Conservation (phyloP, 2,113 vertebrate genomes). For the Alaudala cheleensis region DNA sequence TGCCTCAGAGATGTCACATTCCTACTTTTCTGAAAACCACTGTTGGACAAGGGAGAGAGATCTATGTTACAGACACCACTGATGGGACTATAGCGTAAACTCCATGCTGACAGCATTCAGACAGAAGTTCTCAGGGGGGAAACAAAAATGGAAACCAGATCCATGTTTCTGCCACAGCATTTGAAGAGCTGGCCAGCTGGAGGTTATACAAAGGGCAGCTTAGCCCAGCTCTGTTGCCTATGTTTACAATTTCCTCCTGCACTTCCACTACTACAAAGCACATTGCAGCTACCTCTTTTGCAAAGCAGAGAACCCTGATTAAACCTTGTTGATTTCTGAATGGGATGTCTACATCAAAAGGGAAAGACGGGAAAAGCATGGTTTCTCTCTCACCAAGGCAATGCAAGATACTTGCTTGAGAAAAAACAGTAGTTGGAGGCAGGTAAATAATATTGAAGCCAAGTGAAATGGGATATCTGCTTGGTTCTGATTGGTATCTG, state of each 20-base stretch:
- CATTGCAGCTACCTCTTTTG: background rate
- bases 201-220: background rate
- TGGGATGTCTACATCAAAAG: background rate
- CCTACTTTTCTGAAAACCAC: background rate
- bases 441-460: background rate
- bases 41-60: background rate
- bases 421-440: background rate
- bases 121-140: background rate
- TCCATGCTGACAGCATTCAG: background rate
- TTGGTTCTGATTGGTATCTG: background rate
- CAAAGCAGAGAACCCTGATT: background rate
- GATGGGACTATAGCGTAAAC: background rate
- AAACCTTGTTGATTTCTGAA: background rate
- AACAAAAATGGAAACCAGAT: background rate
- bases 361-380: background rate
- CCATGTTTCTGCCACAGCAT: background rate
- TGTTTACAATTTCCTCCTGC: background rate
- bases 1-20: background rate
- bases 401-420: background rate
- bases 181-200: background rate
- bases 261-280: background rate
- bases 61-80: background rate
- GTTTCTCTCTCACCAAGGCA: background rate
- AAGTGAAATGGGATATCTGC: background rate
- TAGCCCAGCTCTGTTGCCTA: background rate